Base-by-base conservation (phyloP, 1,140 invertebrate species). In the Cherax destructor region DNA sequence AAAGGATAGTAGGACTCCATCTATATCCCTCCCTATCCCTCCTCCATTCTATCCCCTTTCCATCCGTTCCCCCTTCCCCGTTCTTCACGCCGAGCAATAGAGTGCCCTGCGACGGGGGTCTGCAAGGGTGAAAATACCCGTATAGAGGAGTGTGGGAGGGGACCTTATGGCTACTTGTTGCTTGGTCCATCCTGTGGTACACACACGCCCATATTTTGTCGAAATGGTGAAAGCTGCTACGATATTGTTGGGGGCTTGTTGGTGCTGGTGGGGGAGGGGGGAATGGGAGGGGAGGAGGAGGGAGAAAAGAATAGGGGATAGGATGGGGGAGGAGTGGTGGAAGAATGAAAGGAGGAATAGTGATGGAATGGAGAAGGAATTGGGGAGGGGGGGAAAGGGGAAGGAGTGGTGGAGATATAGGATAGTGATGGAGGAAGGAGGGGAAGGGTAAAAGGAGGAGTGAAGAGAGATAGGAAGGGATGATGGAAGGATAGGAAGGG, bases 181-280 rank as follows among this genome's bases (percentile, higher is more conserved):
- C 84, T 86, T 86, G 69, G 74, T 11, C 84, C 84, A 86, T 49
- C 84, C 49, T 59, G 30, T 47, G 72, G 69, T 49, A 1, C 18
- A 49, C 52, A 69, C 30, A 86, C 69, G 76, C 84, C 56, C 84
- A 69, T 86, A 86, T 86, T 86, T 86, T 77, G 69, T 49, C 16
- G 84, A 52, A 86, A 86, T 77, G 84, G 84, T 86, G 84, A 77
- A 86, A 86, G 84, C 84, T 69, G 7, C 72, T 50, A n/a, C 69
- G 84, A 86, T 86, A 86, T 86, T 86, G 84, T 86, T 72, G 74
- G 84, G 30, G 30, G 30, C 30, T 41, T 41, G 30, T 41, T 41
- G 30, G 30, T 41, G 30, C 30, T 50, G 21, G 18, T 83, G 18
- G 56, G 52, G 41, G 52, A 9, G 56, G 16, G 30, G 30, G 30